These are phyloP conservation scores for Neolamprologus devosi DNA, from an alignment of 2,113 vertebrate species.

Conservation along the genomic window DNA sequence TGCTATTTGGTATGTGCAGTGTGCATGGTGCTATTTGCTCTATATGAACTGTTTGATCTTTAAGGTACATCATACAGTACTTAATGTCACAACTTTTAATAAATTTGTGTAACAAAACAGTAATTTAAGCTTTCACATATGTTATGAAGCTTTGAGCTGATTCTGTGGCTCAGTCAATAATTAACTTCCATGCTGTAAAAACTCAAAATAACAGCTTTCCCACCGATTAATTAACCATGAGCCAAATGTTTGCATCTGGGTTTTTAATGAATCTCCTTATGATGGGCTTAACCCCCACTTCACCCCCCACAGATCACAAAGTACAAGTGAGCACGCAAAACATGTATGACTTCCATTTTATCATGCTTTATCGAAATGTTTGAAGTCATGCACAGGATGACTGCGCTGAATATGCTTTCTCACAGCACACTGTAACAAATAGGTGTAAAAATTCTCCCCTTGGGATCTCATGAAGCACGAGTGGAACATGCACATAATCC, in stretches of 20 bases:
- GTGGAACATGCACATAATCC: neutral
- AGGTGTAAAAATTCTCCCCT: neutral
- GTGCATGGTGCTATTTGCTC: neutral
- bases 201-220: neutral
- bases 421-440: neutral
- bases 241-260: neutral
- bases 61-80: neutral
- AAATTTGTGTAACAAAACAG: neutral
- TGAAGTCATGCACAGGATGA: neutral
- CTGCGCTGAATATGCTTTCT: neutral
- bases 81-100: neutral
- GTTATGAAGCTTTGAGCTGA: neutral
- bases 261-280: neutral
- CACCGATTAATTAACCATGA: neutral
- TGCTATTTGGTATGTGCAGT: neutral
- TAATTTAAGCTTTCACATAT: neutral
- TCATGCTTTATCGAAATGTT: neutral
- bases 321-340: neutral
- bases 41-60: neutral
- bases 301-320: neutral
- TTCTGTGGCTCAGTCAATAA: neutral
- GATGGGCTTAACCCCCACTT: neutral
- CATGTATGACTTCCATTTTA: neutral
- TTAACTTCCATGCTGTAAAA: neutral
- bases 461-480: rapidly evolving